These are phyloP conservation scores for Hymenochirus boettgeri DNA, from an alignment of 2,113 vertebrate genomes.

Conservation along the genomic window DNA sequence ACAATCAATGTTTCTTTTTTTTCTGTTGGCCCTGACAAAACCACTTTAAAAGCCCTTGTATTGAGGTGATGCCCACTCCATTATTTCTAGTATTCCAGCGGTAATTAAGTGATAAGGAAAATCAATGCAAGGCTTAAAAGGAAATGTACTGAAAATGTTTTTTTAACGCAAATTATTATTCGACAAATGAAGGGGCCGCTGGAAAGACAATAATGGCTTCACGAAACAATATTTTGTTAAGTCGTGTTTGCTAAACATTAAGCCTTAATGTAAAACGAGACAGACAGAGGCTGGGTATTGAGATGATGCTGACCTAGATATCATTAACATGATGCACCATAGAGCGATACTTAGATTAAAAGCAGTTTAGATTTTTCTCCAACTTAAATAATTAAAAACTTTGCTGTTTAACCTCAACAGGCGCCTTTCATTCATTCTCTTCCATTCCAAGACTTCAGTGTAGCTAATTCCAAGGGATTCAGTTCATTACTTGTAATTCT, in stretches of 20 bases:
- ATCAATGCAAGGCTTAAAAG: too few relatives aligned
- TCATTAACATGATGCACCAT: neutral
- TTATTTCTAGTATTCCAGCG: too few relatives aligned
- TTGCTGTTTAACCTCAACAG: neutral
- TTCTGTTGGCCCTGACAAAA: too few relatives aligned
- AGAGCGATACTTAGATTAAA: constrained; percentile 1
- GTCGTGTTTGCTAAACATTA: neutral
- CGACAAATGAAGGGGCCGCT: neutral
- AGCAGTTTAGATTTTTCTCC: neutral
- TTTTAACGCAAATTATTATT: too few relatives aligned
- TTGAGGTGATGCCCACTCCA: too few relatives aligned
- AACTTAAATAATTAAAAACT: constrained; percentile 12
- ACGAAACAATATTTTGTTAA: neutral
- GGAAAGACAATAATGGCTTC: neutral
- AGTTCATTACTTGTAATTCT: constrained; percentile 1
- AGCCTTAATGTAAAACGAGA: neutral
- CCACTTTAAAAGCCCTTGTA: too few relatives aligned
- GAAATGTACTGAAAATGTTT: too few relatives aligned
- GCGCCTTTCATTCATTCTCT: constrained; percentile 3
- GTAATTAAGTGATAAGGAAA: too few relatives aligned
- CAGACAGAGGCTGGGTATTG: neutral
- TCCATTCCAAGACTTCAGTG: neutral
- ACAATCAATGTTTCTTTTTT: too few relatives aligned
- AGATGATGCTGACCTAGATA: neutral
- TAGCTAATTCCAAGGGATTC: neutral